These are phyloP conservation scores for Hylia prasina DNA, from an alignment of 2,113 vertebrate genomes.

Conservation along the genomic window DNA sequence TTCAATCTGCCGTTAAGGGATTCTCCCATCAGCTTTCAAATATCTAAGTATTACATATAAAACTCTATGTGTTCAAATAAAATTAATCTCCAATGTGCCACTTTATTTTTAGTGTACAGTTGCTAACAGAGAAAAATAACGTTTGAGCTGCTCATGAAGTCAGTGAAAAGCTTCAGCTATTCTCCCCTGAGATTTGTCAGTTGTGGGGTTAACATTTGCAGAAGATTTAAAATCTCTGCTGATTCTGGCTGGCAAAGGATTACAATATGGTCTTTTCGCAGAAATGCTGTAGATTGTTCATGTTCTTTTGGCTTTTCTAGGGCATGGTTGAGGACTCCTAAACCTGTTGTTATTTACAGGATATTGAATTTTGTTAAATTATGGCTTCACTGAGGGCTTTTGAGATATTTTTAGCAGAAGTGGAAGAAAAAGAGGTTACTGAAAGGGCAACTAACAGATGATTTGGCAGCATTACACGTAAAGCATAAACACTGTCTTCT, in stretches of 20 bases:
- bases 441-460: not conserved
- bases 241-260: not conserved
- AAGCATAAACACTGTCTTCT: not conserved
- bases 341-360: not conserved
- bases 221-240: not conserved
- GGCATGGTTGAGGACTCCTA: not conserved
- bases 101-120: not conserved
- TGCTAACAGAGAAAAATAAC: not conserved
- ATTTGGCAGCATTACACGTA: not conserved
- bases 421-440: constrained; percentile 22
- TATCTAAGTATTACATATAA: not conserved
- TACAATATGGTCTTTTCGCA: not conserved
- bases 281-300: not conserved
- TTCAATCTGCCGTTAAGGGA: not conserved
- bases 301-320: constrained; percentile 10
- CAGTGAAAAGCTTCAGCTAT: not conserved
- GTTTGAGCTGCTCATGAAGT: not conserved
- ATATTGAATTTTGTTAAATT: constrained; percentile 21
- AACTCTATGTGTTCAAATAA: not conserved
- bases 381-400: not conserved
- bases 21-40: not conserved
- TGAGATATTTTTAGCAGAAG: constrained; percentile 20
- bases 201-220: not conserved
- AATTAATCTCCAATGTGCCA: not conserved
- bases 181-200: not conserved